Evolutionary conservation across 2,797 vertebrate genomes (phyloP), one percentile per base, ranked within the genome.

Genomic region (Malurus leucopterus): DNA sequence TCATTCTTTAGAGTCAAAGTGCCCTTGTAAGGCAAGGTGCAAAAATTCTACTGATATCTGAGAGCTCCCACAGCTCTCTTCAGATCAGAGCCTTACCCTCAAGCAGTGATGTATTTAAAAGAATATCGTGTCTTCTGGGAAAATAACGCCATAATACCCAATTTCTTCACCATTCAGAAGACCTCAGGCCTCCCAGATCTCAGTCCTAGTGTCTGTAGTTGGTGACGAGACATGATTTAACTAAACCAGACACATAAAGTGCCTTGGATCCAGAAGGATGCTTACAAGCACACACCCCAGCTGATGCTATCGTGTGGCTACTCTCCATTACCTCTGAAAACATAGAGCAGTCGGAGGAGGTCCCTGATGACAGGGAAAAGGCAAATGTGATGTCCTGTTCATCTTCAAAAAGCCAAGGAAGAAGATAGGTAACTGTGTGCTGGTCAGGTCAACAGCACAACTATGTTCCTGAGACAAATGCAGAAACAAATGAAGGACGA

Each of bases 261-360:
- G 26, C 20, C 11, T 8, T 9, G 32, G 11, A 22, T 41, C 9
- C 53, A 67, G 27, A 32, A 26, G 14, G 24, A 49, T 18, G 5
- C 15, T 20, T 19, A 21, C 10, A 54, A 58, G 20, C 3, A 18
- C 10, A 2, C 0, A 1, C 3, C 3, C 11, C 30, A 36, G 44
- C 16, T 70, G 14, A 5, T 55, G 29, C 34, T 71, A 30, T 27
- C 29, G 24, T 1, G 0, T 58, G 36, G 5, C 41, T 14, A 13
- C 43, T 64, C n/a, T 59, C 22, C 57, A 11, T 51, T 47, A 38
- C 17, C 22, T 71, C 43, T 84, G 59, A 65, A 78, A 69, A 19
- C 34, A 26, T 41, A 26, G 14, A 44, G 8, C 20, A 44, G 53
- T 21, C 43, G 61, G n/a, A 77, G 7, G 22, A 67, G 17, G 15